These are phyloP conservation scores for Aythya baeri DNA, from an alignment of 2,113 vertebrate species.

Conservation along the genomic window DNA sequence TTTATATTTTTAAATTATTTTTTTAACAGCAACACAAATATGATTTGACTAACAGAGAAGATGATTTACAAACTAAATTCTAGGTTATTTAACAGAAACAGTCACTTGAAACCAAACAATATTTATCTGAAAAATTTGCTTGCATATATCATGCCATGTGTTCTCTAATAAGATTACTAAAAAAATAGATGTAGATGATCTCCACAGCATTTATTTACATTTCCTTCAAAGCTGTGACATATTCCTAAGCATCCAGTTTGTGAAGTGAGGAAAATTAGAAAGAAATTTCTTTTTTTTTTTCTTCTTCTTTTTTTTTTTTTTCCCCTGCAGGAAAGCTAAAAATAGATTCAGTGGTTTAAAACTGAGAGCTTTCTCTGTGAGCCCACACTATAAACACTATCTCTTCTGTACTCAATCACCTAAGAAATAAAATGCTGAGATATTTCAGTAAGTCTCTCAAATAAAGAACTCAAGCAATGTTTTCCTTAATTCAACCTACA, in stretches of 20 bases:
- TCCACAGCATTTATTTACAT: neutral
- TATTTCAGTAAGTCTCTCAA: neutral
- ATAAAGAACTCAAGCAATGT: neutral
- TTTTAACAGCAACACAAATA: neutral
- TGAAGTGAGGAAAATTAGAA: neutral
- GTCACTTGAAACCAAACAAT: neutral
- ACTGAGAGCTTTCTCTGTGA: neutral
- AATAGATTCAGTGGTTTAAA: neutral
- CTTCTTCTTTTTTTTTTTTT: neutral
- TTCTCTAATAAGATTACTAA: neutral
- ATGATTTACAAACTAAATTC: neutral
- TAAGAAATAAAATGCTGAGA: neutral
- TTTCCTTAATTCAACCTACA: neutral
- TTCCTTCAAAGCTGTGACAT: rapidly evolving
- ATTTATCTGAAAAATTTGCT: neutral
- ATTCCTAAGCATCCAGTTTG: neutral
- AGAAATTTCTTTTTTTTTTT: neutral
- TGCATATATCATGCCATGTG: rapidly evolving
- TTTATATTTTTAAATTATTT: no score
- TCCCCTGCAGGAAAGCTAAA: neutral
- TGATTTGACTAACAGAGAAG: neutral
- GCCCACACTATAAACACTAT: neutral
- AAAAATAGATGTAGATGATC: neutral
- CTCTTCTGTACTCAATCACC: neutral
- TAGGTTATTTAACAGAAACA: neutral